Percentiles rank a stretch among this genome's conserved stretches.
Conservation (phyloP, 2,888 invertebrate genomes). For the Meteorus colon region DNA sequence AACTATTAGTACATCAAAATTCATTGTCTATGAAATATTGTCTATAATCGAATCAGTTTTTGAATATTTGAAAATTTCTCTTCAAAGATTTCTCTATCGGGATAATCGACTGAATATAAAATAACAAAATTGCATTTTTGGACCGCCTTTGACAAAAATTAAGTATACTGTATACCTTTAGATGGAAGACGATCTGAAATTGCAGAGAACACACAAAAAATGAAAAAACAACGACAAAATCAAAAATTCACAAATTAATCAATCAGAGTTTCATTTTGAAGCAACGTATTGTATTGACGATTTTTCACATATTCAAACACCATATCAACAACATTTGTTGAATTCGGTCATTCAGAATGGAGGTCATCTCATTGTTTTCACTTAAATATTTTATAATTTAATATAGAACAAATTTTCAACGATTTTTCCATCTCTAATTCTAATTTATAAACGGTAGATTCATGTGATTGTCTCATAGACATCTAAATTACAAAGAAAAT, state of each 20-base stretch:
- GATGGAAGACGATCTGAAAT: conserved; percentile 3
- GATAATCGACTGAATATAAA: not conserved
- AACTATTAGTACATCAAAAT: conserved; percentile 28
- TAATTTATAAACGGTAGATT: not conserved
- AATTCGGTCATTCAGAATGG: not conserved
- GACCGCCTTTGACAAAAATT: not conserved
- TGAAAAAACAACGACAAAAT: not conserved
- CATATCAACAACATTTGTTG: not conserved
- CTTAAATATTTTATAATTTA: no score
- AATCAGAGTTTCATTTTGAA: not conserved
- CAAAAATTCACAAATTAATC: not conserved
- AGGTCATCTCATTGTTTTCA: not conserved
- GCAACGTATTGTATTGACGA: not conserved
- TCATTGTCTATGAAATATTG: conserved; percentile 55
- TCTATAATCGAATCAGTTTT: not conserved
- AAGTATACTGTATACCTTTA: conserved; percentile 1
- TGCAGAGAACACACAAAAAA: not conserved
- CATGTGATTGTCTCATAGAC: no score
- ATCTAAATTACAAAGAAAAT: no score
- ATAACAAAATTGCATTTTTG: not conserved
- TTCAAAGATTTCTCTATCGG: not conserved
- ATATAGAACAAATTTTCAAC: no score
- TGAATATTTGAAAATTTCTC: not conserved
- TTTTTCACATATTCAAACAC: not conserved
- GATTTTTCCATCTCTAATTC: no score